Evolutionary conservation across 1,140 invertebrate species (phyloP).

Genomic region (Achroia grisella): DNA sequence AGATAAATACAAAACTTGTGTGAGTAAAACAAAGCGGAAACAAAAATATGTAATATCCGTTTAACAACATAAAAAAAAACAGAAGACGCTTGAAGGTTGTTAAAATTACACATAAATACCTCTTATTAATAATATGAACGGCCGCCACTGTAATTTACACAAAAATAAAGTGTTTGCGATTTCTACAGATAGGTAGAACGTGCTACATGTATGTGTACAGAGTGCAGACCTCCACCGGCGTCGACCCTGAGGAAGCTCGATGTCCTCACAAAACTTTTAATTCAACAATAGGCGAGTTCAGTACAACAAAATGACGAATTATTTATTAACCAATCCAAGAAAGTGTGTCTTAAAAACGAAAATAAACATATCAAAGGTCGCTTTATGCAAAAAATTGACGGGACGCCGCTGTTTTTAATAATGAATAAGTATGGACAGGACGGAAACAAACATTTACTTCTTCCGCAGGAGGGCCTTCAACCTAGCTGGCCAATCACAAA

Average conservation of each 20-base stretch:
- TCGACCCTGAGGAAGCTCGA: conserved; percentile 31
- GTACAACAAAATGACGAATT: conserved; percentile 42
- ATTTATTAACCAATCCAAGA: conserved; percentile 10
- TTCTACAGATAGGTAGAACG: conserved; percentile 23
- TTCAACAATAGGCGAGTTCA: conserved; percentile 37
- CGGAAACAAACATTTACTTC: conserved; percentile 40
- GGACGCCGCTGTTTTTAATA: conserved; percentile 10
- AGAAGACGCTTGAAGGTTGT: too few species aligned
- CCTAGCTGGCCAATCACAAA: conserved; percentile 6
- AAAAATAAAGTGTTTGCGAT: conserved; percentile 1
- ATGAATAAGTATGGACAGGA: conserved; percentile 28
- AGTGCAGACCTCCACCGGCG: conserved; percentile 19
- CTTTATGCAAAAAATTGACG: conserved; percentile 30
- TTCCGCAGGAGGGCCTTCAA: conserved; percentile 39
- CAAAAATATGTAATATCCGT: too few species aligned
- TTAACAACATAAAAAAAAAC: too few species aligned
- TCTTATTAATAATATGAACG: too few species aligned
- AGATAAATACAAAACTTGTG: too few species aligned
- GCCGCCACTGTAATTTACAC: conserved; percentile 1
- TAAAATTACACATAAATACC: too few species aligned
- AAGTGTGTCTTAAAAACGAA: conserved; percentile 19
- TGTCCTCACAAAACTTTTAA: conserved; percentile 38
- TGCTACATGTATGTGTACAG: too few species aligned
- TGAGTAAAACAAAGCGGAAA: too few species aligned
- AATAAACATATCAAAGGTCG: conserved; percentile 34